A percentile compares a stretch with the other conserved stretches of the same genome.
Conservation (phyloP, 2,797 vertebrate species). For the Eremophila alpestris region DNA sequence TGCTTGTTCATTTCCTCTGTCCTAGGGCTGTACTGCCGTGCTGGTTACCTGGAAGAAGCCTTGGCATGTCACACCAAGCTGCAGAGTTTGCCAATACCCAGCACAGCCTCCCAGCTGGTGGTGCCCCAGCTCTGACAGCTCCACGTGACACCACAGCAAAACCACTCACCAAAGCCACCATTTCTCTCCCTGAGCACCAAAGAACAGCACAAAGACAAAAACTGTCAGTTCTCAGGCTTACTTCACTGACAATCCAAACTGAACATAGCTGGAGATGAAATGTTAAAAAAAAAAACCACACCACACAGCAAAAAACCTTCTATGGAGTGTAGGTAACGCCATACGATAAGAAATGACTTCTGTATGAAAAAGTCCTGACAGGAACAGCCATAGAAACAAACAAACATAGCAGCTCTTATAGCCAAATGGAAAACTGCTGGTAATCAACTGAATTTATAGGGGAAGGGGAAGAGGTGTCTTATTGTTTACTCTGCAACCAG, state of each 20-base stretch:
- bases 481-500: neutral
- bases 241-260: neutral
- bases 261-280: neutral
- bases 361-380: neutral
- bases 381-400: neutral
- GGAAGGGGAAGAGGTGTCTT: neutral
- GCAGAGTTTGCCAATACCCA: neutral
- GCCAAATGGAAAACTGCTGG: neutral
- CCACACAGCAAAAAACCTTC: neutral
- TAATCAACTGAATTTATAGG: neutral
- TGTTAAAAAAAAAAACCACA: neutral
- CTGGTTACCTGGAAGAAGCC: neutral
- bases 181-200: neutral
- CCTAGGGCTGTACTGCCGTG: neutral
- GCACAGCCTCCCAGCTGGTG: fast-evolving
- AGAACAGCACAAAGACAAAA: neutral
- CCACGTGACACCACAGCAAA: fast-evolving
- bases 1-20: fast-evolving
- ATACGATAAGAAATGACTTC: neutral
- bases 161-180: neutral
- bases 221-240: neutral
- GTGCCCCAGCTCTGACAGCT: neutral
- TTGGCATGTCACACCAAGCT: neutral
- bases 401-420: neutral
- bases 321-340: neutral